Percentiles rank a stretch among this genome's conserved stretches.
These are phyloP conservation scores for Diprion similis DNA, from an alignment of 1,140 invertebrate genomes.

Conservation along the genomic window DNA sequence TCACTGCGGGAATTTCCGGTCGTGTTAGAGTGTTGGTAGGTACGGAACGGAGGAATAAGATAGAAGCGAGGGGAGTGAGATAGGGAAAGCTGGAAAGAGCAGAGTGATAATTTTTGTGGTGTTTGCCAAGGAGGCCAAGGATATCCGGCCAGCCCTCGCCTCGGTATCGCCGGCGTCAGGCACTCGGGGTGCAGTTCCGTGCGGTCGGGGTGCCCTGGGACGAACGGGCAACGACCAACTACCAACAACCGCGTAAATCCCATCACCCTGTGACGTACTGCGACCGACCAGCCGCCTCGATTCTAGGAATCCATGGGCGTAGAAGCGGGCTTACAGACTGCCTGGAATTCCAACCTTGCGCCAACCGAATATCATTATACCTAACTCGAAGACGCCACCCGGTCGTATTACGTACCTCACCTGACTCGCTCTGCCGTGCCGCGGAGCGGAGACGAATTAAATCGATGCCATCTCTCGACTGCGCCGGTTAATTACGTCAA, in stretches of 20 bases:
- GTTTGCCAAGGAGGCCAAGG: neutral
- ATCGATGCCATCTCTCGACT: neutral
- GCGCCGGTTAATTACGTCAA: conserved; percentile 3
- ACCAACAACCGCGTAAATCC: conserved; percentile 4
- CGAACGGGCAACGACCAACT: neutral
- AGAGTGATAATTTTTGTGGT: neutral
- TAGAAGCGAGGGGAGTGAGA: conserved; percentile 22
- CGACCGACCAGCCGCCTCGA: conserved; percentile 36
- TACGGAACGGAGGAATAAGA: conserved; percentile 22
- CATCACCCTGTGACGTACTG: conserved; percentile 22
- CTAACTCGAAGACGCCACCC: conserved; percentile 19
- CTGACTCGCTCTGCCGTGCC: conserved; percentile 13
- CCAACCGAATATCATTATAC: neutral
- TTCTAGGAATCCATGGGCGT: conserved; percentile 53
- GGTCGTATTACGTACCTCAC: neutral
- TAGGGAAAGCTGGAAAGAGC: neutral
- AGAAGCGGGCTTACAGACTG: conserved; percentile 28
- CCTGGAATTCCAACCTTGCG: neutral
- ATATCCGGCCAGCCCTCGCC: neutral
- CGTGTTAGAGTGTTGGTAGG: neutral
- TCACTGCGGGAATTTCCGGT: neutral
- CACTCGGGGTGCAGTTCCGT: neutral
- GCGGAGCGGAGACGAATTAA: neutral
- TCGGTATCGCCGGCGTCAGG: conserved; percentile 2
- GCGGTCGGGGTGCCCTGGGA: neutral